Base-by-base conservation (phyloP, 2,888 invertebrate genomes). In the Odontocolon sp. region DNA sequence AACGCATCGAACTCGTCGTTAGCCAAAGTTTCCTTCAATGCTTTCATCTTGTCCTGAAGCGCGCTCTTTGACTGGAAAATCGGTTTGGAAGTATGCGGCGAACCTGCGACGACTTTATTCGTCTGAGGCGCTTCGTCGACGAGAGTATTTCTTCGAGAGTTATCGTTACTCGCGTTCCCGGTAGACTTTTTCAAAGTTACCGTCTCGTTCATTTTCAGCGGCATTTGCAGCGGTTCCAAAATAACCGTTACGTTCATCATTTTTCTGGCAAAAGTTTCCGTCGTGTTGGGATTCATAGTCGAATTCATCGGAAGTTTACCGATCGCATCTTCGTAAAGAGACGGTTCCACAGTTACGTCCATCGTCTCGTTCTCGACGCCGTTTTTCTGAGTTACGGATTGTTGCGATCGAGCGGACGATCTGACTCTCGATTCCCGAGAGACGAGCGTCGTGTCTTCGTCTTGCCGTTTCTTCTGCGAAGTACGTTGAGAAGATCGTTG, bases 281-380 rank as follows among this genome's bases (percentile, higher is more conserved):
- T 84, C 5, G 78, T 64, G 68, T 86, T 88, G 1, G 84, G 72
- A 66, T 87, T 89, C 86, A 90, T 85, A 1, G 90, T 90, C 2
- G 90, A 90, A 78, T 88, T 89, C 85, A 88, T 85, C 11, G 88
- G 88, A 23, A 81, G 83, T 75, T 87, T 90, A 2, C 84, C 85
- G 31, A 88, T 80, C 0, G 90, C 90, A 70, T 90, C 90, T 59
- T 90, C 90, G 45, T 90, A 90, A 76, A 89, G 78, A 0, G 90
- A 89, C 2, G 77, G 70, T 4, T 89, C 89, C 9, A 87, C 82
- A 0, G 86, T 81, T 0, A 83, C 82, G 11, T 85, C 84, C 16
- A 59, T 52, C 1, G 74, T 61, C 9, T 80, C 76, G 11, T 74
- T 28, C 1, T 47, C 50, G 5, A 79, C 18, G 8, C 78, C 77